phyloP scores from a whole-genome alignment of 2,888 invertebrate genomes.

The Anorthoa munda region DNA sequence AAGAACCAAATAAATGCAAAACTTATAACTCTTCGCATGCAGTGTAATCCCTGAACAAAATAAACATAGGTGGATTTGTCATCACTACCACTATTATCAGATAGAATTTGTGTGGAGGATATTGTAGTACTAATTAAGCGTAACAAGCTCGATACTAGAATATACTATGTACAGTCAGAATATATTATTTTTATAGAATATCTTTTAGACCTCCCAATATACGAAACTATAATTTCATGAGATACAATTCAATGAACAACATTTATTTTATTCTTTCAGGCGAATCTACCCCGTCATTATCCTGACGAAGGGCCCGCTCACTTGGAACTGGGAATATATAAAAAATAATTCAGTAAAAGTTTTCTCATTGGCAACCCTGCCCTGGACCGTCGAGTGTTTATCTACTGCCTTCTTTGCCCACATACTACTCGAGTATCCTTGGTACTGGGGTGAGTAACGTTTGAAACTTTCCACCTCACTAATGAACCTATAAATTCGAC shows the following conservation, averaged over 20 bases:
- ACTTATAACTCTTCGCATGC: neutral
- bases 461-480: conserved; percentile 51
- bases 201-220: neutral
- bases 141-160: neutral
- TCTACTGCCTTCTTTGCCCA: conserved; percentile 84
- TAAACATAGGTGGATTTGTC: neutral
- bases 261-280: conserved; percentile 74
- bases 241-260: conserved; percentile 11
- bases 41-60: neutral
- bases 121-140: neutral
- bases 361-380: conserved; percentile 88
- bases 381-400: conserved; percentile 88
- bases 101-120: neutral
- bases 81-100: neutral
- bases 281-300: conserved; percentile 89
- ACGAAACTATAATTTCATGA: conserved; percentile 1
- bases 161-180: neutral
- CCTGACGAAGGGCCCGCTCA: conserved; percentile 87
- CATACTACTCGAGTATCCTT: conserved; percentile 85
- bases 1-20: neutral
- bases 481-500: conserved; percentile 29
- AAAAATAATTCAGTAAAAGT: conserved; percentile 87
- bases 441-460: conserved; percentile 88
- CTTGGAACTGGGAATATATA: conserved; percentile 89
- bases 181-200: neutral